Evolutionary conservation across 2,113 vertebrate genomes (phyloP), one percentile per base, ranked within the genome.

Genomic region (Sphyrna mokarran): DNA sequence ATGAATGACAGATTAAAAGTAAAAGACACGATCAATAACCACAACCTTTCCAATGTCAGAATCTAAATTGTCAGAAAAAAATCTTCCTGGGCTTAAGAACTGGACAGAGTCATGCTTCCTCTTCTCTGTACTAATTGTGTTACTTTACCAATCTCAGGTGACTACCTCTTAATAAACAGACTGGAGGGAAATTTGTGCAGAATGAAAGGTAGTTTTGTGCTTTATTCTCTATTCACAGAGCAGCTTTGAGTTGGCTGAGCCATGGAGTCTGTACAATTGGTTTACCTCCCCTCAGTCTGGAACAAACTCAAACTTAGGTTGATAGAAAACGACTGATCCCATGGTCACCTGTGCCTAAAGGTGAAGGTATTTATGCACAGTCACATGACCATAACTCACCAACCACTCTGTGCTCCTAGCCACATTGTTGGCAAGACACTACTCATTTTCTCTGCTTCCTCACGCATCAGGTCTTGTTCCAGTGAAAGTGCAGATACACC

Each of bases 381-480:
- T 3, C 58, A 91, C n/a, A 16, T 37, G 8, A 2, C 7, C 33
- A 37, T 95, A 96, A 96, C 98, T 98, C 97, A 99, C 99, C 98
- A 99, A 97, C 99, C 99, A 6, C 99, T 99, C 96, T 99, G 99
- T 0, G 99, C 98, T 40, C 99, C 99, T 76, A 99, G 98, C 99
- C 99, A 99, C 99, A 99, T 99, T 0, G 99, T 99, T 0, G 99
- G 98, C 96, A 99, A 97, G 90, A 99, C 98, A 70, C 99, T 99
- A 97, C 98, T 99, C 99, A 99, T 99, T 97, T 99, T 99, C 97
- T 99, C 98, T 54, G 99, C 99, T 97, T 99, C 99, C 96, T 99
- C 99, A 96, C 98, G 98, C 97, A 98, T 98, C 96, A 99, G 97
- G 97, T 99, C 99, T 97, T 98, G 98, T 95, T 99, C 98, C 94